Evolutionary conservation across 2,888 invertebrate genomes (phyloP).

Genomic region (Synanthedon myopaeformis): DNA sequence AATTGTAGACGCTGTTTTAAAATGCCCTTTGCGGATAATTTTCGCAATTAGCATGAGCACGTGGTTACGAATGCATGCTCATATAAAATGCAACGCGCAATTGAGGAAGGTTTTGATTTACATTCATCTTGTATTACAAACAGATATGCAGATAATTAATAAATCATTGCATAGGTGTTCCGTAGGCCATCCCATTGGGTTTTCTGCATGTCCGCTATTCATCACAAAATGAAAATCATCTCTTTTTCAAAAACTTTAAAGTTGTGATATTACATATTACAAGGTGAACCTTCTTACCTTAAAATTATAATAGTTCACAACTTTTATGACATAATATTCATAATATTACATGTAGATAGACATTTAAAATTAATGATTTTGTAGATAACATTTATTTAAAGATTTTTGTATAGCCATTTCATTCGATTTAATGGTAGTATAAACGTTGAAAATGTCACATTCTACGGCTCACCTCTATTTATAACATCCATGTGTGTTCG

Average conservation of each 20-base stretch:
- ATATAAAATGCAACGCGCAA: conserved; percentile 40
- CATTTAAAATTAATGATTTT: not conserved
- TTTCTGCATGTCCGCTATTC: no score
- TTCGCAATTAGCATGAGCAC: conserved; percentile 44
- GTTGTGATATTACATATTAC: no score
- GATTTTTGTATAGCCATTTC: no score
- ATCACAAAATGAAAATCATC: no score
- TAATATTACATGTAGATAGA: not conserved
- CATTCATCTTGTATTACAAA: not conserved
- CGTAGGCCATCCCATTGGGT: no score
- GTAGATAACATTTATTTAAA: not conserved
- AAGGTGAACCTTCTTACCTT: no score
- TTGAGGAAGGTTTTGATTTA: conserved; percentile 3
- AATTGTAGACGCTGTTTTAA: not conserved
- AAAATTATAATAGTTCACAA: no score
- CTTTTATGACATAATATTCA: no score
- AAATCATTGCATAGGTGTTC: no score
- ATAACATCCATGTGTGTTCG: not conserved
- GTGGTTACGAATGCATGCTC: conserved; percentile 38
- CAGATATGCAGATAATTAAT: no score
- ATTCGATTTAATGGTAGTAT: no score
- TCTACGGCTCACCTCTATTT: not conserved
- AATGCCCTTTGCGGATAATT: conserved; percentile 35
- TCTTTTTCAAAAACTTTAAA: no score
- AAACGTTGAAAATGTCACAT: not conserved